Evolutionary conservation across 2,113 vertebrate species (phyloP).

Genomic region (Anguilla japonica): DNA sequence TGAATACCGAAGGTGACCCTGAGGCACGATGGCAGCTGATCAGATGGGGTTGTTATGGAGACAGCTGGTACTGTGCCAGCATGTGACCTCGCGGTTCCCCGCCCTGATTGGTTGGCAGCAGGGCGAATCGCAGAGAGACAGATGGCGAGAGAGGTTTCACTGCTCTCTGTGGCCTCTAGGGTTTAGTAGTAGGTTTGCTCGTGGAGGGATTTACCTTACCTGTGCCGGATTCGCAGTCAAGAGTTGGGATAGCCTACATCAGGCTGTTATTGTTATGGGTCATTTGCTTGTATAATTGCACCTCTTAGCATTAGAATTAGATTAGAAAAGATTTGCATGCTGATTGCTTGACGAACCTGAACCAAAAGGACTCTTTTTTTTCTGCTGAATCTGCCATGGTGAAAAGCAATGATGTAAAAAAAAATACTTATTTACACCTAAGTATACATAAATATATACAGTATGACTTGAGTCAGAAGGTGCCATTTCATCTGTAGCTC

Average conservation of each 20-base stretch:
- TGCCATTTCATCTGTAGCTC: too few species aligned
- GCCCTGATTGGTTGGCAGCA: background rate
- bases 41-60: background rate
- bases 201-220: background rate
- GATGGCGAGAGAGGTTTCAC: background rate
- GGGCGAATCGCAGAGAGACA: background rate
- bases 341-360: too few species aligned
- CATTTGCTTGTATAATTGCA: too few species aligned
- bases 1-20: background rate
- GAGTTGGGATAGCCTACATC: background rate
- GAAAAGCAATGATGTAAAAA: too few species aligned
- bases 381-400: too few species aligned
- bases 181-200: background rate
- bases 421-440: too few species aligned
- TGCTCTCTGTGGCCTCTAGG: background rate
- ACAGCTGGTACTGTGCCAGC: background rate
- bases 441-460: too few species aligned
- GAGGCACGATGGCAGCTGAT: background rate
- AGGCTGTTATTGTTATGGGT: too few species aligned
- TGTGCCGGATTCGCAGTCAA: background rate
- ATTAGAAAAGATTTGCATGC: too few species aligned
- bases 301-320: too few species aligned
- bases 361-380: too few species aligned
- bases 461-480: too few species aligned
- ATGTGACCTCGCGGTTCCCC: background rate